Evolutionary conservation across 2,888 invertebrate genomes (phyloP), one percentile per base, ranked within the genome.

Genomic region (Watsonalla cultraria): DNA sequence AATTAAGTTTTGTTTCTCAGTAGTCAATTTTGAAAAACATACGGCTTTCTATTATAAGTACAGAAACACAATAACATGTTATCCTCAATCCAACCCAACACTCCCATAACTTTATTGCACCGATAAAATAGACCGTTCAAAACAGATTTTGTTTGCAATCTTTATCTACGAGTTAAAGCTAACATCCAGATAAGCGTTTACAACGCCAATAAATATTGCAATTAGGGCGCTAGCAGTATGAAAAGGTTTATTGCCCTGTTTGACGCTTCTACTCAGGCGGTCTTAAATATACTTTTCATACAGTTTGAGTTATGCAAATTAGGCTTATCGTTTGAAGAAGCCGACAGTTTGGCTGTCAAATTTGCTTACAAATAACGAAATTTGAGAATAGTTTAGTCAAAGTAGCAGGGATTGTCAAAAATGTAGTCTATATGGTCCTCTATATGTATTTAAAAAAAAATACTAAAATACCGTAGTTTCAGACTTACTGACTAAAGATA

Each of bases 121-220:
- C 45, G 37, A 46, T 54, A 46, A 53, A 53, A 50, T 9, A 9
- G 8, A 51, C 52, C 50, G 46, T 50, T 52, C 58, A 57, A 56
- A 57, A 53, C 49, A 57, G 51, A 57, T 59, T 62, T 58, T 53
- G 55, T 54, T 62, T 60, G 57, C 56, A 54, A 58, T 60, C 55
- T 68, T 68, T 65, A 63, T 60, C 57, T 62, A 56, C 58, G 60
- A 60, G 56, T 58, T 57, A 15, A 49, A 49, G 49, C 60, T 60
- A 60, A 62, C 53, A 60, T 52, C 39, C 54, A 72, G 79, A 82
- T 80, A 83, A 80, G 70, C 63, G 65, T 81, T 80, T 72, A 82
- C 70, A 65, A 61, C 62, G 58, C 59, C 68, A 64, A 76, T 81
- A 80, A 82, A 82, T 78, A 76, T 61, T 49, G 72, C 78, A 82